Conservation (phyloP, 2,797 vertebrate species). For the Gastrophryne carolinensis region DNA sequence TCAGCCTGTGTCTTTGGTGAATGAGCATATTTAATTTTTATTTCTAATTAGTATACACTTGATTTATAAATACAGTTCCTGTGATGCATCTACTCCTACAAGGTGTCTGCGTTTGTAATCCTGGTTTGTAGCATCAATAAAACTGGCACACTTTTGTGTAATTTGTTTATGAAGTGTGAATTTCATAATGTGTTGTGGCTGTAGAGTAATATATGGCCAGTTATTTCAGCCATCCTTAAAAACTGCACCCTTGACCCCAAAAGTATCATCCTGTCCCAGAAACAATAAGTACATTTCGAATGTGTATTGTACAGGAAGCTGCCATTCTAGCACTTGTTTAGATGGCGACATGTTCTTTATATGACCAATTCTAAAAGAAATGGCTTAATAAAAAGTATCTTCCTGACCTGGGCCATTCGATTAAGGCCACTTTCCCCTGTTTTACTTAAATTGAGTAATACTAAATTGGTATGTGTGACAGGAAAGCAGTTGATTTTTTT, state of each 20-base stretch:
- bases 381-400: too few species aligned
- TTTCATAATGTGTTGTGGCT: conserved; percentile 14
- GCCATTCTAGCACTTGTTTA: too few species aligned
- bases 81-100: conserved; percentile 67
- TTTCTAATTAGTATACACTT: conserved; percentile 57
- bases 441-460: too few species aligned
- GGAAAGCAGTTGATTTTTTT: too few species aligned
- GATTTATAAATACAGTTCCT: conserved; percentile 55
- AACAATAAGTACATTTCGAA: too few species aligned
- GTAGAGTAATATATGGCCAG: conserved; percentile 5
- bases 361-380: too few species aligned
- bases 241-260: background rate
- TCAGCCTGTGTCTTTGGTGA: background rate
- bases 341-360: too few species aligned
- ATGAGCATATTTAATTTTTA: background rate
- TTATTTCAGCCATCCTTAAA: background rate
- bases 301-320: too few species aligned
- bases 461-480: too few species aligned
- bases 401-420: too few species aligned
- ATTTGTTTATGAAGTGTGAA: conserved; percentile 12
- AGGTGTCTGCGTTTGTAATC: conserved; percentile 73
- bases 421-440: too few species aligned
- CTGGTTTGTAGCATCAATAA: conserved; percentile 90
- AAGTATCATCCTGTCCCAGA: too few species aligned
- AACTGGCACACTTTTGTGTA: conserved; percentile 78